Conservation (phyloP, 2,797 vertebrate species). For the Leptodactylus fallax region DNA sequence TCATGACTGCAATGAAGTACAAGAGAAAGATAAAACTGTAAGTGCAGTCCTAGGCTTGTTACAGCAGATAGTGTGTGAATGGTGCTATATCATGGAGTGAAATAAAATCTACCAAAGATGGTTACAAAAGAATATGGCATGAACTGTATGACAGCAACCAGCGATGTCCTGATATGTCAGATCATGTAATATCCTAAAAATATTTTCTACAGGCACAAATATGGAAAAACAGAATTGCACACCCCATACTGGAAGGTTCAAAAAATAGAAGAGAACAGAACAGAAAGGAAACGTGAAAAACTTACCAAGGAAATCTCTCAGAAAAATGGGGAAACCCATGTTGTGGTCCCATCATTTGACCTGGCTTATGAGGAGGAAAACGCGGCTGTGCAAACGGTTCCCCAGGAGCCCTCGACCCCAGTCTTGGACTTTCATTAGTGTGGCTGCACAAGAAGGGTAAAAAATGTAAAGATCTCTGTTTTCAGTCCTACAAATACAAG, state of each 20-base stretch:
- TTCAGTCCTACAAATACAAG: too few relatives aligned
- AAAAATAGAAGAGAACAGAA: neutral
- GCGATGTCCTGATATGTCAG: neutral
- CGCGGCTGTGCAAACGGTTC: neutral
- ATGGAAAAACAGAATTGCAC: neutral
- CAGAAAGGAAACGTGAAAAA: neutral
- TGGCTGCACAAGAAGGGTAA: neutral
- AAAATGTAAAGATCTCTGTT: too few relatives aligned
- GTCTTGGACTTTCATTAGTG: neutral
- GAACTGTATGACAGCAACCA: neutral
- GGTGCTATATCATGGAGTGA: neutral
- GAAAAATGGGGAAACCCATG: neutral
- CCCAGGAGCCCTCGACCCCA: neutral
- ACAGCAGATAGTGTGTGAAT: neutral
- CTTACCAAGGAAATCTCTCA: slow-evolving; percentile 16
- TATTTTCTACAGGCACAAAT: neutral
- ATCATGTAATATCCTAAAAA: neutral
- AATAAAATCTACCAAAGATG: neutral
- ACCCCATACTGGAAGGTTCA: too few relatives aligned
- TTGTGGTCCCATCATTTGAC: neutral
- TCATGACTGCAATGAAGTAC: neutral
- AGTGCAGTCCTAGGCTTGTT: neutral
- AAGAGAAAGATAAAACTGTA: neutral
- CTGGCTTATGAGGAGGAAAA: neutral
- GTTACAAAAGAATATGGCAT: too few relatives aligned